Percentiles rank a stretch among this genome's conserved stretches.
Conservation (phyloP, 2,113 vertebrate genomes). For the Coturnix japonica region DNA sequence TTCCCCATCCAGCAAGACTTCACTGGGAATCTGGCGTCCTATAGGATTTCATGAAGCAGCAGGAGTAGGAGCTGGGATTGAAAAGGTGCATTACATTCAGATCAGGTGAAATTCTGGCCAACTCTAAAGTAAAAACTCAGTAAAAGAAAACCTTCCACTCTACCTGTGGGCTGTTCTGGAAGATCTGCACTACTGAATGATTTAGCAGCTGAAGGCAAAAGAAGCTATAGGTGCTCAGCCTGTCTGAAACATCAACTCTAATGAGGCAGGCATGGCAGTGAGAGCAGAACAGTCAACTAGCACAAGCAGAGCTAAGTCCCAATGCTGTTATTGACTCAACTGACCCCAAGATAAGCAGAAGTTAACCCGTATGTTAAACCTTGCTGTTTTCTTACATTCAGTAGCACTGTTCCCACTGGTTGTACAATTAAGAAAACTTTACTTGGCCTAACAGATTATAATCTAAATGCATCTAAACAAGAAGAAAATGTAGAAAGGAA, state of each 20-base stretch:
- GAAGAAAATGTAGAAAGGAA: background rate
- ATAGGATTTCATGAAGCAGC: background rate
- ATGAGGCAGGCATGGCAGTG: fast-evolving
- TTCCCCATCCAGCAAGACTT: background rate
- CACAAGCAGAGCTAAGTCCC: background rate
- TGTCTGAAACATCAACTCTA: background rate
- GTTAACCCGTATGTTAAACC: background rate
- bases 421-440: background rate
- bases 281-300: background rate
- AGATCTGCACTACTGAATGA: background rate
- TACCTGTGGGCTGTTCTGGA: background rate
- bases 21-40: background rate
- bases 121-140: background rate
- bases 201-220: background rate
- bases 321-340: background rate
- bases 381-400: background rate
- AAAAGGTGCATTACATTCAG: background rate
- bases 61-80: background rate
- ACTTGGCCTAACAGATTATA: background rate
- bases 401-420: fast-evolving
- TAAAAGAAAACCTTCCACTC: background rate
- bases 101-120: background rate
- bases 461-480: background rate
- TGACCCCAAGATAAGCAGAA: background rate
- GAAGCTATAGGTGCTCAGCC: background rate